These are phyloP conservation scores for Caenorhabditis doughertyi DNA, from an alignment of 2,888 invertebrate species.

Conservation along the genomic window DNA sequence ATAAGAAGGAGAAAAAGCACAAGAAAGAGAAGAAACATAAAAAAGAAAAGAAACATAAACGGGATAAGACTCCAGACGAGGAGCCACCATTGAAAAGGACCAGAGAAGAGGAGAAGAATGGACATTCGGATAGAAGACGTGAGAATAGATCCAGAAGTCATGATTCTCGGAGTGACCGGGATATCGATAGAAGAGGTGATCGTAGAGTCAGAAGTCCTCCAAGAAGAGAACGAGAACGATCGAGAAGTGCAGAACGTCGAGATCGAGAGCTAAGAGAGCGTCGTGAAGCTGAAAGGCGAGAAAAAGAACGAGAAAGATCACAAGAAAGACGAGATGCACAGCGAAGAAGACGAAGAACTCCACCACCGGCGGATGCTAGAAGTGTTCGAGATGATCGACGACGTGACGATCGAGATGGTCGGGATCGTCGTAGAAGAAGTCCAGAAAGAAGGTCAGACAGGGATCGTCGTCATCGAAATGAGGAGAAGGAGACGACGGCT, in stretches of 20 bases:
- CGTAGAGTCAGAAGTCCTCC: conserved; percentile 27
- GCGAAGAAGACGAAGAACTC: conserved; percentile 8
- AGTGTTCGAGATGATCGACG: conserved; percentile 33
- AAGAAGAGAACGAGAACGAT: conserved; percentile 36
- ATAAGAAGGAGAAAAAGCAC: conserved; percentile 70
- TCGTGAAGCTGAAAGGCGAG: conserved; percentile 33
- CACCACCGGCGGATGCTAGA: conserved; percentile 29
- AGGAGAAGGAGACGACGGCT: conserved; percentile 46
- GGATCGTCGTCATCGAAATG: conserved; percentile 13
- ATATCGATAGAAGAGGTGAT: conserved; percentile 19
- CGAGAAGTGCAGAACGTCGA: conserved; percentile 53
- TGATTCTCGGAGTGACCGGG: too few relatives aligned
- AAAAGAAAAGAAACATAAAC: conserved; percentile 42
- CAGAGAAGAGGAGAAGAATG: conserved; percentile 13
- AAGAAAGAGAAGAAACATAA: conserved; percentile 72
- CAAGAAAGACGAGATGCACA: conserved; percentile 11
- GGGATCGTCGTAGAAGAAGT: conserved; percentile 38
- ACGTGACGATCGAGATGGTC: conserved; percentile 11
- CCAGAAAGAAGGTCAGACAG: too few relatives aligned
- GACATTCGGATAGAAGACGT: too few relatives aligned
- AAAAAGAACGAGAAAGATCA: not conserved
- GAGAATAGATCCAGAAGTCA: conserved; percentile 21
- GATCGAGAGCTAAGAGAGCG: conserved; percentile 48
- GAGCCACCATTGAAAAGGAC: conserved; percentile 44
- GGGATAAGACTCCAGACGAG: conserved; percentile 33